Conservation (phyloP, 2,113 vertebrate genomes). For the Phoxinus phoxinus region DNA sequence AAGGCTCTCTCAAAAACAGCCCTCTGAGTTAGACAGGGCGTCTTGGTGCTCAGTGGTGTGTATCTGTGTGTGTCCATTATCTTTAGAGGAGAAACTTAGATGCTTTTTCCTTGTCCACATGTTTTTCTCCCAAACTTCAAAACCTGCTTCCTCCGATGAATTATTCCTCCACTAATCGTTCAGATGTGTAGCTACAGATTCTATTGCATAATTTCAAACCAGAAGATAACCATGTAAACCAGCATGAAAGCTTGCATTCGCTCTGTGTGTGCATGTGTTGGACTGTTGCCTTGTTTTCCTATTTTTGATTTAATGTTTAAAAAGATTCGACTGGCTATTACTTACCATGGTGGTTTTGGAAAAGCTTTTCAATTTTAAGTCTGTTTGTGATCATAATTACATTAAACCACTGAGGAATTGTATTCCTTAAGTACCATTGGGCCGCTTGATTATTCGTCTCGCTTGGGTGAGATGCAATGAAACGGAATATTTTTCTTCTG, state of each 20-base stretch:
- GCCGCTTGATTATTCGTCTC: background rate
- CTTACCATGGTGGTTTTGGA: background rate
- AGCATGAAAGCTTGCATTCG: conserved; percentile 30
- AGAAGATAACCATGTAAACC: background rate
- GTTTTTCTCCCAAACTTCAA: conserved; percentile 10
- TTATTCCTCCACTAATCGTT: conserved; percentile 6
- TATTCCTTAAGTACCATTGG: conserved; percentile 4
- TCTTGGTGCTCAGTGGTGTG: conserved; percentile 8
- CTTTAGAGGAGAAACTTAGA: background rate
- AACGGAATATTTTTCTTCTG: too few relatives aligned
- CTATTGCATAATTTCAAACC: background rate
- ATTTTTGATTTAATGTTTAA: background rate
- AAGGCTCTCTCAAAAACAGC: conserved; percentile 6
- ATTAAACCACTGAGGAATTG: conserved; percentile 23
- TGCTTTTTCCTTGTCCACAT: background rate
- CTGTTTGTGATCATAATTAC: background rate
- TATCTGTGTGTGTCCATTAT: conserved; percentile 26
- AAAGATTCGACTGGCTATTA: background rate
- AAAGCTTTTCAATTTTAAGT: conserved; percentile 7
- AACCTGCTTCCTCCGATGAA: background rate
- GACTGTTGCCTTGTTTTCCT: background rate
- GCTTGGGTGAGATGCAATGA: background rate
- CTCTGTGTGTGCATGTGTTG: conserved; percentile 26
- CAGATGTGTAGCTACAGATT: background rate
- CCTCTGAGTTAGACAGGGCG: background rate